phyloP scores from a whole-genome alignment of 2,113 vertebrate species.

The Oncorhynchus keta region DNA sequence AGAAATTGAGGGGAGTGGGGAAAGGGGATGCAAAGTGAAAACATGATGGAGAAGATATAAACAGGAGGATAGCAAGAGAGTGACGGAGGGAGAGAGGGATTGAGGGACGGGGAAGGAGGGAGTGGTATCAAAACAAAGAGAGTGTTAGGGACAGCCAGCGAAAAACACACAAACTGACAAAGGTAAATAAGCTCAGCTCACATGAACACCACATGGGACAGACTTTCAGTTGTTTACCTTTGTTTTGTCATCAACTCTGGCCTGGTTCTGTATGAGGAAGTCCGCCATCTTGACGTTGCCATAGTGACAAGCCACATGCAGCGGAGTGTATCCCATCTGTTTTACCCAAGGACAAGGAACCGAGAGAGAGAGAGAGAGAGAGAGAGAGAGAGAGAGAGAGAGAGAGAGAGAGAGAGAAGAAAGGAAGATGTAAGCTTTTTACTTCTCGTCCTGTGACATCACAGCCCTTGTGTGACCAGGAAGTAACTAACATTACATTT shows the following conservation, averaged over 20 bases:
- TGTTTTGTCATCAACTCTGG: conserved; percentile 90
- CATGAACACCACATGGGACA: too few species aligned
- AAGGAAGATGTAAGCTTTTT: background rate
- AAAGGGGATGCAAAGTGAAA: background rate
- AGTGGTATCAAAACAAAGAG: background rate
- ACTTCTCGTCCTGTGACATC: background rate
- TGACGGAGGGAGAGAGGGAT: background rate
- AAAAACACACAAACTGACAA: background rate
- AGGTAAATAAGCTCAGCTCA: too few species aligned
- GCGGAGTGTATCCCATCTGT: conserved; percentile 93
- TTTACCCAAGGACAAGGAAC: background rate
- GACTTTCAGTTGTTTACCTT: conserved; percentile 75
- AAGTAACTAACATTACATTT: background rate
- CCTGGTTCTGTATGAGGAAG: conserved; percentile 90
- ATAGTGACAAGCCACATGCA: conserved; percentile 97
- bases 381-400: background rate
- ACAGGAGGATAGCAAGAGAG: conserved; percentile 9
- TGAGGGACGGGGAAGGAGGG: background rate
- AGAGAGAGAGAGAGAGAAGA: background rate
- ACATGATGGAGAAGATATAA: background rate
- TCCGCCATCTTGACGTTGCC: conserved; percentile 95
- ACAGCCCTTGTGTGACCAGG: conserved; percentile 1
- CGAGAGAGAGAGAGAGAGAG: background rate
- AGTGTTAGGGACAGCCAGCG: background rate
- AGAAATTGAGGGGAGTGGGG: conserved; percentile 12